phyloP scores from a whole-genome alignment of 2,797 vertebrate species.

The Picus viridis region DNA sequence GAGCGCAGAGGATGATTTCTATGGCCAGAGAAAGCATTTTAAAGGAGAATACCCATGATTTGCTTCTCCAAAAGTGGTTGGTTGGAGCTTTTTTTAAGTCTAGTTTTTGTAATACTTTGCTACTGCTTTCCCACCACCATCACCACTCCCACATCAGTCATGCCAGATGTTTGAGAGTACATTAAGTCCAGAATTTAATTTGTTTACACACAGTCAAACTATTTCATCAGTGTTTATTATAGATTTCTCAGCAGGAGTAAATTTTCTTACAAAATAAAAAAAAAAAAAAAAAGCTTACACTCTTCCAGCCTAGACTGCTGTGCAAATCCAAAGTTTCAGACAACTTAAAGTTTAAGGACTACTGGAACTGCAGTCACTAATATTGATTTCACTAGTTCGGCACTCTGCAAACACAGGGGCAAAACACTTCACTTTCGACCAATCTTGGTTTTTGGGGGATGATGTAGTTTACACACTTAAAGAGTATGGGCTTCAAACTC shows the following conservation, averaged over 20 bases:
- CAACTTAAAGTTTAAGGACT: slow-evolving; percentile 5
- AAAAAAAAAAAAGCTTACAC: slow-evolving; percentile 24
- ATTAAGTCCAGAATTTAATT: slow-evolving; percentile 58
- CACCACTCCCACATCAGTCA: slow-evolving; percentile 36
- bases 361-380: neutral
- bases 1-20: neutral
- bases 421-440: neutral
- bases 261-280: slow-evolving; percentile 37
- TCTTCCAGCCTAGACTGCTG: neutral
- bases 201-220: slow-evolving; percentile 57
- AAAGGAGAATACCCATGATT: slow-evolving; percentile 6
- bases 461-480: neutral
- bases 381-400: neutral
- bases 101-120: slow-evolving; percentile 30
- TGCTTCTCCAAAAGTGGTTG: slow-evolving; percentile 3
- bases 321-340: slow-evolving; percentile 24
- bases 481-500: neutral
- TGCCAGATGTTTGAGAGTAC: slow-evolving; percentile 60
- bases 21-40: slow-evolving; percentile 16
- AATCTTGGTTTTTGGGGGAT: neutral
- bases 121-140: slow-evolving; percentile 39
- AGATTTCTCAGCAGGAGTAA: slow-evolving; percentile 37
- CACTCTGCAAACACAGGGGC: neutral
- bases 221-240: slow-evolving; percentile 61
- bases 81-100: neutral